phyloP scores from a whole-genome alignment of 2,797 vertebrate genomes.

The Tachyglossus aculeatus region DNA sequence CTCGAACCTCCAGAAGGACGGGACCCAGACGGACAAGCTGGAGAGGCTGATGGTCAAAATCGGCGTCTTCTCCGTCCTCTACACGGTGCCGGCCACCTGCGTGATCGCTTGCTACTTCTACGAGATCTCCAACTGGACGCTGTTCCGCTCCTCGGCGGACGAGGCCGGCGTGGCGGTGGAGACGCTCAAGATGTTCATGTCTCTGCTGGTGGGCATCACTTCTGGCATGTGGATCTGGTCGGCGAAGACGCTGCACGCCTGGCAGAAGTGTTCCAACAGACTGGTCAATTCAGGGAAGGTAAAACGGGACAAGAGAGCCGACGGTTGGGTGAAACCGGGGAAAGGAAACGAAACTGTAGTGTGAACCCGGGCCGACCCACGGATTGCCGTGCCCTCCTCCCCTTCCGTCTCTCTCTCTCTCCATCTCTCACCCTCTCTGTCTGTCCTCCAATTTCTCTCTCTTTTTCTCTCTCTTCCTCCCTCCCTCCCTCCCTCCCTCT shows the following conservation, averaged over 20 bases:
- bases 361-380: slow-evolving; percentile 64
- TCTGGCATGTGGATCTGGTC: slow-evolving; percentile 99
- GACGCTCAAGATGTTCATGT: slow-evolving; percentile 98
- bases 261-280: slow-evolving; percentile 93
- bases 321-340: slow-evolving; percentile 90
- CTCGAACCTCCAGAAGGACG: slow-evolving; percentile 98
- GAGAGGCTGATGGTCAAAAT: slow-evolving; percentile 99
- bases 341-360: slow-evolving; percentile 97
- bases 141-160: slow-evolving; percentile 85
- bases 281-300: slow-evolving; percentile 89
- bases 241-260: slow-evolving; percentile 96
- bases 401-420: too few relatives aligned
- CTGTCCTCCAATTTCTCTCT: too few relatives aligned
- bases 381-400: too few relatives aligned
- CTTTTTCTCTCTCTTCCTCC: too few relatives aligned
- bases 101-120: slow-evolving; percentile 98
- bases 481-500: too few relatives aligned
- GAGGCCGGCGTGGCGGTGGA: slow-evolving; percentile 95
- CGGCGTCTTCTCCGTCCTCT: slow-evolving; percentile 95
- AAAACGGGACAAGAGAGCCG: slow-evolving; percentile 84
- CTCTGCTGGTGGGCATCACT: slow-evolving; percentile 95
- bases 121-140: slow-evolving; percentile 92
- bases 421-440: too few relatives aligned
- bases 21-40: slow-evolving; percentile 97
- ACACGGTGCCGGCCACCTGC: slow-evolving; percentile 94